Conservation (phyloP, 2,888 invertebrate genomes). For the Ypsolopha sequella region DNA sequence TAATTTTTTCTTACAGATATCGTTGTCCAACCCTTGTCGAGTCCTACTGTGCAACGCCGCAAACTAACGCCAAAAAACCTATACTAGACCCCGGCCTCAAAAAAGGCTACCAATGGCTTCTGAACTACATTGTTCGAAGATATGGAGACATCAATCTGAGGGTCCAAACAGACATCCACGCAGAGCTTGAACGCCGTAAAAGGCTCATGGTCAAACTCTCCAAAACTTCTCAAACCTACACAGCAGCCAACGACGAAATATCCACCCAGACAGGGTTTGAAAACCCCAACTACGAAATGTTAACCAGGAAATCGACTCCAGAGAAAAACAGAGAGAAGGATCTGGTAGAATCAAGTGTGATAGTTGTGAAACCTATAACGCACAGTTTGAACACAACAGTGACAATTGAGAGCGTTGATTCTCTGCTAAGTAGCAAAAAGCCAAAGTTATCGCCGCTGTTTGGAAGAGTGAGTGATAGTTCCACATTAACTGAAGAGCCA, state of each 20-base stretch:
- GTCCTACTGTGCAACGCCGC: slow-evolving; percentile 71
- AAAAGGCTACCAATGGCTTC: slow-evolving; percentile 78
- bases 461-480: slow-evolving; percentile 35
- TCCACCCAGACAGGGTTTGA: slow-evolving; percentile 60
- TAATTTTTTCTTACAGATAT: slow-evolving; percentile 44
- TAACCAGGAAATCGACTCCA: slow-evolving; percentile 5
- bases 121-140: slow-evolving; percentile 76
- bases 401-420: slow-evolving; percentile 49
- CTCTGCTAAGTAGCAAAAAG: slow-evolving; percentile 37
- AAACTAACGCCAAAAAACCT: slow-evolving; percentile 41
- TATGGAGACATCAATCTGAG: slow-evolving; percentile 74
- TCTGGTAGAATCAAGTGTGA: slow-evolving; percentile 29
- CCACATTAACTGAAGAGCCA: slow-evolving; percentile 28
- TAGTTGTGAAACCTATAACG: slow-evolving; percentile 48
- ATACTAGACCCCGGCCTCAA: slow-evolving; percentile 77
- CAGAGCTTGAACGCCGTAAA: slow-evolving; percentile 60
- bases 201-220: slow-evolving; percentile 43
- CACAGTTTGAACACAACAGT: slow-evolving; percentile 49
- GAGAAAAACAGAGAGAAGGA: slow-evolving; percentile 18
- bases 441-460: slow-evolving; percentile 58
- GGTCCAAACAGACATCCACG: slow-evolving; percentile 74
- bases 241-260: slow-evolving; percentile 42
- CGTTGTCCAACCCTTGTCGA: slow-evolving; percentile 87
- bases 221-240: slow-evolving; percentile 42
- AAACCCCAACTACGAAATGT: slow-evolving; percentile 43